Conservation (phyloP, 2,113 vertebrate genomes). For the Pachycephala philippinensis region DNA sequence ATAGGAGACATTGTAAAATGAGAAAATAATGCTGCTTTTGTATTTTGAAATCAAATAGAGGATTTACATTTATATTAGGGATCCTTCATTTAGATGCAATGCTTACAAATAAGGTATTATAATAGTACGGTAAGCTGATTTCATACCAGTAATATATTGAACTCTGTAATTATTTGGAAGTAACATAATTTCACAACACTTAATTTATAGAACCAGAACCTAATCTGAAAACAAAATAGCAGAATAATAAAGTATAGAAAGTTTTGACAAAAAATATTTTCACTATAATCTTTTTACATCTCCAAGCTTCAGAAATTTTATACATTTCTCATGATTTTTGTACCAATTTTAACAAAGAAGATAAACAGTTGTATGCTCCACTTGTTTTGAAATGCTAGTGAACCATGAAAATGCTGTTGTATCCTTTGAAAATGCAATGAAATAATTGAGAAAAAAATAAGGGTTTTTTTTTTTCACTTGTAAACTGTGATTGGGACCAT, state of each 20-base stretch:
- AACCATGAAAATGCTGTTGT: neutral
- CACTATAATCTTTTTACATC: neutral
- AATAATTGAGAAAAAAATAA: neutral
- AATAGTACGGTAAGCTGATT: neutral
- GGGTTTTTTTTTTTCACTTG: fast-evolving
- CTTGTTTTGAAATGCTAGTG: neutral
- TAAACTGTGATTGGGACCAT: neutral
- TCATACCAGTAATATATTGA: neutral
- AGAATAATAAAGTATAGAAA: neutral
- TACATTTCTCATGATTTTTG: neutral
- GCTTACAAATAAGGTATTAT: neutral
- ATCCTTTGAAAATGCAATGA: neutral
- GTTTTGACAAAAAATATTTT: neutral
- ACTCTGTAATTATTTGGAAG: neutral
- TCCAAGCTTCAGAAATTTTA: neutral
- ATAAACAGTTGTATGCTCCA: neutral
- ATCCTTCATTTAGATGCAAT: neutral
- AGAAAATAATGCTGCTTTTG: neutral
- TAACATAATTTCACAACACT: neutral
- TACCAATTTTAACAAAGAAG: neutral
- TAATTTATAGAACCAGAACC: neutral
- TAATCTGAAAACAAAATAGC: neutral
- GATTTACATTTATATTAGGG: neutral
- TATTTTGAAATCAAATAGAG: neutral
- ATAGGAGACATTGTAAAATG: neutral